Percentiles rank a stretch among this genome's conserved stretches.
These are phyloP conservation scores for Psix sp. DNA, from an alignment of 1,140 invertebrate genomes.

Conservation along the genomic window DNA sequence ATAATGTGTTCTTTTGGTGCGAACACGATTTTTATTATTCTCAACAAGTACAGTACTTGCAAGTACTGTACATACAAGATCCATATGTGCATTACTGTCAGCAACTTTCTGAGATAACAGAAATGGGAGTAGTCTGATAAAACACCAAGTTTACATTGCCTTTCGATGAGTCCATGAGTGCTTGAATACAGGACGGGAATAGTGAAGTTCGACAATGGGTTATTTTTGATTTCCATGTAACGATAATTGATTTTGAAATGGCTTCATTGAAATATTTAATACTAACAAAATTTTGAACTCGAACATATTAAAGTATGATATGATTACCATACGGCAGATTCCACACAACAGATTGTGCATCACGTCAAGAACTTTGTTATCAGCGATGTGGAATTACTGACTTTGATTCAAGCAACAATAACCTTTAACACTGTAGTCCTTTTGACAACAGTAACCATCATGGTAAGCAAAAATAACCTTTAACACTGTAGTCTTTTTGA, in stretches of 20 bases:
- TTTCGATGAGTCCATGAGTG: constrained; percentile 5
- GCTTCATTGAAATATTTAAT: constrained; percentile 20
- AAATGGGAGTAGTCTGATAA: constrained; percentile 18
- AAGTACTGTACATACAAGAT: too few species aligned
- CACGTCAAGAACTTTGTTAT: constrained; percentile 50
- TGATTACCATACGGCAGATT: constrained; percentile 42
- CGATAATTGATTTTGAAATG: constrained; percentile 31
- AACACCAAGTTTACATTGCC: constrained; percentile 30
- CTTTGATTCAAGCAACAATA: constrained; percentile 37
- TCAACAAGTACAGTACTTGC: background rate
- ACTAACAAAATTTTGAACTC: constrained; percentile 9
- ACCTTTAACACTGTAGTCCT: constrained; percentile 29
- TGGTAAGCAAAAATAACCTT: background rate
- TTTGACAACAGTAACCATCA: constrained; percentile 8
- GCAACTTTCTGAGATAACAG: constrained; percentile 14
- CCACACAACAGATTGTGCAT: constrained; percentile 55
- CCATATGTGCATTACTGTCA: constrained; percentile 8
- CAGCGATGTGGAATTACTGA: constrained; percentile 46
- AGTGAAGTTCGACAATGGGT: constrained; percentile 28
- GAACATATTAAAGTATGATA: constrained; percentile 34
- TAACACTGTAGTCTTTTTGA: background rate
- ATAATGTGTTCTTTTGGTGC: too few species aligned
- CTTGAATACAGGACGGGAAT: background rate
- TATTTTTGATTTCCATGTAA: constrained; percentile 24
- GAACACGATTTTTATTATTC: constrained; percentile 3